These are phyloP conservation scores for Copidosoma floridanum DNA, from an alignment of 1,140 invertebrate genomes.

Conservation along the genomic window DNA sequence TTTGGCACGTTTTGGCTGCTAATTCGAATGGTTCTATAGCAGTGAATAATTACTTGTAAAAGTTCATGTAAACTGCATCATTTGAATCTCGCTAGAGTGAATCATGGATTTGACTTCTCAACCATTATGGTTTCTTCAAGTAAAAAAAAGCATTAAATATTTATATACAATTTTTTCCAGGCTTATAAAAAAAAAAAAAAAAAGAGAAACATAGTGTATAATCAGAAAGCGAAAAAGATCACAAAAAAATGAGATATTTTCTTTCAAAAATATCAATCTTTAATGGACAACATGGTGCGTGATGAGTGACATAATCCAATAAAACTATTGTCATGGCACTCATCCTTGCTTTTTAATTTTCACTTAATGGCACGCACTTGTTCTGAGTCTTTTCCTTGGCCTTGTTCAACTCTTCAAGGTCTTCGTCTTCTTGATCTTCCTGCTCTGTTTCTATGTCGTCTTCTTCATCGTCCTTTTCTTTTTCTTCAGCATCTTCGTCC, in stretches of 20 bases:
- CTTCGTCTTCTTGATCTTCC: conserved; percentile 68
- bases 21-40: conserved; percentile 2
- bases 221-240: conserved; percentile 22
- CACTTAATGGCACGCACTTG: conserved; percentile 52
- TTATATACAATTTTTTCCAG: conserved; percentile 22
- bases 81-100: too few species aligned
- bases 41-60: conserved; percentile 3
- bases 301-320: conserved; percentile 31
- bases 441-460: conserved; percentile 42
- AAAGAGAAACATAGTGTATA: conserved; percentile 1
- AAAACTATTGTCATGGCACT: conserved; percentile 32
- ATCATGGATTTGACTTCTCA: too few species aligned
- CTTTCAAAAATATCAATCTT: conserved; percentile 33
- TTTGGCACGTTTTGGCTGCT: conserved; percentile 13
- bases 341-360: conserved; percentile 41
- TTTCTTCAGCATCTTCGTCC: conserved; percentile 77
- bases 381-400: conserved; percentile 63
- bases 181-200: conserved; percentile 9
- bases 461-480: conserved; percentile 69
- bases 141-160: too few species aligned
- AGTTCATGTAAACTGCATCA: too few species aligned
- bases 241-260: conserved; percentile 32
- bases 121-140: too few species aligned
- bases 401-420: conserved; percentile 64
- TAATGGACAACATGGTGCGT: conserved; percentile 29